Evolutionary conservation across 2,888 invertebrate species (phyloP), one percentile per base, ranked within the genome.

Genomic region (Heliconius charithonia): DNA sequence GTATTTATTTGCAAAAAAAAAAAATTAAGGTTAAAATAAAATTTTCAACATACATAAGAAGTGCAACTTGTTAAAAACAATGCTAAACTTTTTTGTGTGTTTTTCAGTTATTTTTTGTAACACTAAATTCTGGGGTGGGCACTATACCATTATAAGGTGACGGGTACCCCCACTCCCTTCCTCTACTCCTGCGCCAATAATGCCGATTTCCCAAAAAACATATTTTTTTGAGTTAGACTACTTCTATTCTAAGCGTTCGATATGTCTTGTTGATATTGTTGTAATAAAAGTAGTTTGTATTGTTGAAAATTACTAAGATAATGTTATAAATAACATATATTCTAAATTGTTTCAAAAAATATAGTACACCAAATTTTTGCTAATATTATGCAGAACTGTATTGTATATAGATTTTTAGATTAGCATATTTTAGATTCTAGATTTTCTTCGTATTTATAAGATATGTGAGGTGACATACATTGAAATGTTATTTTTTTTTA

Each of bases 211-310:
- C 27, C 22, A 59, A n/a, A 59, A 59, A 16, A 7, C 13, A 29
- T 63, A 6, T 4, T 63, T n/a, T 16, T 25, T 45, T 41, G 16
- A 66, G 22, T 32, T 66, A 66, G 13, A 13, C n/a, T n/a, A 13
- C 37, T 67, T 41, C n/a, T n/a, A 19, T 71, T 29, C 51, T 29
- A 22, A 71, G 41, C 27, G 27, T 51, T 27, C 19, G 51, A 71
- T 71, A n/a, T 70, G 22, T 41, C 73, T 73, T 73, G 62, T 63
- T 73, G 71, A 72, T 32, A 72, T 73, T 73, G 41, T 62, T 63
- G 37, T 73, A 63, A 59, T 37, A 62, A 45, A 73, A 62, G 59
- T 72, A 56, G 41, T 32, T 16, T 25, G 12, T 62, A 73, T 63
- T 63, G 73, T 73, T 73, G 37, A 59, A 73, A 73, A 74, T 62